Conservation (phyloP, 2,113 vertebrate genomes). For the Crotalus helleri region DNA sequence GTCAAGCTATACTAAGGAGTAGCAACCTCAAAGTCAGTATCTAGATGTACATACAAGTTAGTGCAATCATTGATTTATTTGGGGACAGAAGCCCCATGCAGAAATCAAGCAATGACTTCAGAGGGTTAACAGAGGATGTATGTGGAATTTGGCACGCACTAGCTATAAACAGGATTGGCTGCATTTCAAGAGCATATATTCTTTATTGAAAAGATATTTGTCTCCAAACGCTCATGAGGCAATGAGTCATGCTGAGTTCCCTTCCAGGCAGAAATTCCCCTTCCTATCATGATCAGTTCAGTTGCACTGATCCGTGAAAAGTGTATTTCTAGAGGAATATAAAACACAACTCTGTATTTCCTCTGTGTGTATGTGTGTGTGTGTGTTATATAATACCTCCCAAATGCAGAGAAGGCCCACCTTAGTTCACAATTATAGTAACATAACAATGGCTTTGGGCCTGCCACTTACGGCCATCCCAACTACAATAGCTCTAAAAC, state of each 20-base stretch:
- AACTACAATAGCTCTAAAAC: neutral
- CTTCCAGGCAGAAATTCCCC: conserved; percentile 65
- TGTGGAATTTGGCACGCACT: conserved; percentile 17
- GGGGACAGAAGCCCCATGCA: neutral
- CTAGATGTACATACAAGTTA: neutral
- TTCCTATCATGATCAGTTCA: conserved; percentile 44
- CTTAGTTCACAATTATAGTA: neutral
- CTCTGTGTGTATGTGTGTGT: neutral
- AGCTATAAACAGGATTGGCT: conserved; percentile 37
- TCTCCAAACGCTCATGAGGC: conserved; percentile 52
- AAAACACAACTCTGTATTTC: neutral
- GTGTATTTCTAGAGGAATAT: conserved; percentile 32
- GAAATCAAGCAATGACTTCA: neutral
- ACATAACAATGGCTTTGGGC: neutral
- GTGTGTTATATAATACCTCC: neutral
- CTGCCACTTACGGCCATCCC: neutral
- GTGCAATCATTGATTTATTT: fast-evolving
- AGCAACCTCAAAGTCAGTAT: neutral
- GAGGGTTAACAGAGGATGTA: conserved; percentile 14
- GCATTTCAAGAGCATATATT: neutral
- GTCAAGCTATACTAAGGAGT: neutral
- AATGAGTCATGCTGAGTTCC: conserved; percentile 57
- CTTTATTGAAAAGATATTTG: conserved; percentile 46
- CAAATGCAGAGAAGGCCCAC: neutral
- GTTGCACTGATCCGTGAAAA: conserved; percentile 37